Conservation (phyloP, 2,797 vertebrate species). For the Trichosurus vulpecula region DNA sequence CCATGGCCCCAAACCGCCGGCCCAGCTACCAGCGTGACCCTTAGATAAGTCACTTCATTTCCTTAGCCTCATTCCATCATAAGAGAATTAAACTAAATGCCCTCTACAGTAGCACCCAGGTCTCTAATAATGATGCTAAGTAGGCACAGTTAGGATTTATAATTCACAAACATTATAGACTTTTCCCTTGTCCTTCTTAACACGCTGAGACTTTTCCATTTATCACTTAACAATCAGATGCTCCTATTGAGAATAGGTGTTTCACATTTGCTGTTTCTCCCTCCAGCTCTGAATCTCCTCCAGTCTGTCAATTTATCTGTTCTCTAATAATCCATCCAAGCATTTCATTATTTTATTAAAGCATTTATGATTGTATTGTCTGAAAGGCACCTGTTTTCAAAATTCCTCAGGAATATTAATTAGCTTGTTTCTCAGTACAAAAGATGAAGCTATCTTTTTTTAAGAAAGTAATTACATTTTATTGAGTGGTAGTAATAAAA, state of each 20-base stretch:
- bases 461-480: slow-evolving; percentile 60
- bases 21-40: neutral
- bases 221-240: slow-evolving; percentile 30
- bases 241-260: slow-evolving; percentile 12
- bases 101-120: neutral
- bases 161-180: slow-evolving; percentile 65
- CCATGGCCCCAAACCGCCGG: neutral
- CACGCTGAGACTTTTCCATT: slow-evolving; percentile 8
- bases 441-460: slow-evolving; percentile 63
- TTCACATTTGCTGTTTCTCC: slow-evolving; percentile 46
- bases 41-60: neutral
- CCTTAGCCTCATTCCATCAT: neutral
- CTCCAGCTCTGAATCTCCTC: slow-evolving; percentile 17
- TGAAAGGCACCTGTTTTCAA: slow-evolving; percentile 75
- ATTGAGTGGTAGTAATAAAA: slow-evolving; percentile 54
- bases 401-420: slow-evolving; percentile 77
- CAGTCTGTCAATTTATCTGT: slow-evolving; percentile 46
- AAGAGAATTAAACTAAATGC: neutral
- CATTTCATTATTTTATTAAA: slow-evolving; percentile 75
- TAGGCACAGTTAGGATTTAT: slow-evolving; percentile 40
- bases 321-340: slow-evolving; percentile 60
- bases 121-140: slow-evolving; percentile 41
- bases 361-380: slow-evolving; percentile 68
- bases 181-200: neutral
- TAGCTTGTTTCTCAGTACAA: slow-evolving; percentile 69